Percentiles rank a stretch among this genome's conserved stretches.
phyloP scores from a whole-genome alignment of 2,113 vertebrate species.

The Macroglossus sobrinus region DNA sequence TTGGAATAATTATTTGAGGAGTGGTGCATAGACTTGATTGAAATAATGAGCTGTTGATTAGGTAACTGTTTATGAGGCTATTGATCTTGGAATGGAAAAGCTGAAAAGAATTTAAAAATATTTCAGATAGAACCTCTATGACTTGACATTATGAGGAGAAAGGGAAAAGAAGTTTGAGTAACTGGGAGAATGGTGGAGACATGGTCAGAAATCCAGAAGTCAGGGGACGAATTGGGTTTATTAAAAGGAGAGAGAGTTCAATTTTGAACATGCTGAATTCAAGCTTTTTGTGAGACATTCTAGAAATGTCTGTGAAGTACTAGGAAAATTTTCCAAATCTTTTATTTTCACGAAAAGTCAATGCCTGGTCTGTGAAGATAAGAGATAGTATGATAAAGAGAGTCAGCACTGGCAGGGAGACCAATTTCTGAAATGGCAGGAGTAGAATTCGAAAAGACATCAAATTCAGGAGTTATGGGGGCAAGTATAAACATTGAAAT shows the following conservation, averaged over 20 bases:
- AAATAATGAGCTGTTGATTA: background rate
- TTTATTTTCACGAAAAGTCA: background rate
- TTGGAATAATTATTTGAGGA: background rate
- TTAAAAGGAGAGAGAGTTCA: background rate
- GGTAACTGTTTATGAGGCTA: background rate
- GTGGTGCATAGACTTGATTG: background rate
- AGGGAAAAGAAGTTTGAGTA: background rate
- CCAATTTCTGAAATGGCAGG: background rate
- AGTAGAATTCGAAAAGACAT: background rate
- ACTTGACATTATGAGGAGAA: background rate
- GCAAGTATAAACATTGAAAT: background rate
- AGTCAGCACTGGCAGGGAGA: background rate
- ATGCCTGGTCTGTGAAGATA: background rate
- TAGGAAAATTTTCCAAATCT: background rate
- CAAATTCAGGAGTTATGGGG: background rate
- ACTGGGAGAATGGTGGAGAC: too few species aligned
- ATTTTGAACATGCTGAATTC: background rate
- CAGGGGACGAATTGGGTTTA: background rate
- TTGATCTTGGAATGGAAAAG: background rate
- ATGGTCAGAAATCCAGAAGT: background rate
- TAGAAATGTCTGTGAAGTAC: background rate
- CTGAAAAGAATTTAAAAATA: background rate
- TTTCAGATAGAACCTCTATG: background rate
- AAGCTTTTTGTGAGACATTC: background rate
- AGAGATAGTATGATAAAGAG: background rate